phyloP scores from a whole-genome alignment of 2,888 invertebrate genomes.

The Sphecodes monilicornis region DNA sequence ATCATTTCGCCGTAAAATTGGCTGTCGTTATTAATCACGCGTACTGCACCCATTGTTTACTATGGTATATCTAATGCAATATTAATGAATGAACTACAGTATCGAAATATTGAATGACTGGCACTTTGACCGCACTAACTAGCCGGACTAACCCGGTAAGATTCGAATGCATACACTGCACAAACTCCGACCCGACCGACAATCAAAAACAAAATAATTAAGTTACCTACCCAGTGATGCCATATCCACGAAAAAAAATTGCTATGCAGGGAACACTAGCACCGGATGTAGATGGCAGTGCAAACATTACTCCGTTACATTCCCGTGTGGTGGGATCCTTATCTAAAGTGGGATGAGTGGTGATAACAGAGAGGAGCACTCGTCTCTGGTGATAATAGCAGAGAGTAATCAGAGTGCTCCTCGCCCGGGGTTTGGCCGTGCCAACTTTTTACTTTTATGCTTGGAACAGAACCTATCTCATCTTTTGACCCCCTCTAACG shows the following conservation, averaged over 20 bases:
- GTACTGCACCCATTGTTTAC: conserved; percentile 86
- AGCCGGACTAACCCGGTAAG: conserved; percentile 5
- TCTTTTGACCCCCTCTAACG: too few species aligned
- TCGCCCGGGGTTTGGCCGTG: too few species aligned
- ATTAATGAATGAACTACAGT: conserved; percentile 35
- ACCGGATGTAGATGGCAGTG: not conserved
- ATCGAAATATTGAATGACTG: conserved; percentile 58
- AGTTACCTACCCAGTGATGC: not conserved
- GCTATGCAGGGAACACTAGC: not conserved
- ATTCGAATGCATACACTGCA: not conserved
- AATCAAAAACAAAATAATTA: not conserved
- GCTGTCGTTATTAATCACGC: conserved; percentile 90
- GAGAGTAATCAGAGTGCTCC: too few species aligned
- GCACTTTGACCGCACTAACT: conserved; percentile 42
- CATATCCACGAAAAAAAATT: not conserved
- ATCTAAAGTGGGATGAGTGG: too few species aligned
- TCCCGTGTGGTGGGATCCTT: too few species aligned
- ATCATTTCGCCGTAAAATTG: conserved; percentile 94
- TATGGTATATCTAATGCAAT: conserved; percentile 38
- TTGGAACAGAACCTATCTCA: too few species aligned
- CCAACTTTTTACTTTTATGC: too few species aligned
- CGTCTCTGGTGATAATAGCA: too few species aligned
- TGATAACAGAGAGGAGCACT: too few species aligned
- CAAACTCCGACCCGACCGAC: not conserved
- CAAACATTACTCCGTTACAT: too few species aligned